These are phyloP conservation scores for Myrmophylax atrothorax DNA, from an alignment of 2,113 vertebrate species.

Conservation along the genomic window DNA sequence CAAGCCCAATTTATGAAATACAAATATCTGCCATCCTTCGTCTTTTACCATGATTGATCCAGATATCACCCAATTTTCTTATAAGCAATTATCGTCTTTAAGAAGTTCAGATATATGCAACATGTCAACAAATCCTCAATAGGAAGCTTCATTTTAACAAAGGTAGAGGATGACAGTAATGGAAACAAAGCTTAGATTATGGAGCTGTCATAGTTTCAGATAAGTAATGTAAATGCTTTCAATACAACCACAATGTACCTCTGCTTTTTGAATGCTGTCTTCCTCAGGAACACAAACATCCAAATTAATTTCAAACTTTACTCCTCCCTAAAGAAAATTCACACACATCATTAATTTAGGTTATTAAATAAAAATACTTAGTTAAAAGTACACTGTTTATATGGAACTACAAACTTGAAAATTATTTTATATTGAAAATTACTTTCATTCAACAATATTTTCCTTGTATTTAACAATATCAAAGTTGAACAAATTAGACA, in stretches of 20 bases:
- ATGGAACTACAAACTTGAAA: neutral
- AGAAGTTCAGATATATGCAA: neutral
- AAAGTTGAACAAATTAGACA: neutral
- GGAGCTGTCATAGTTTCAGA: neutral
- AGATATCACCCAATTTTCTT: neutral
- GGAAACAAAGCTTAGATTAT: neutral
- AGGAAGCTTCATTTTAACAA: neutral
- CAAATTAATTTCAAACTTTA: constrained; percentile 90
- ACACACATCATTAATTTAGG: neutral
- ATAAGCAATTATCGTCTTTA: neutral
- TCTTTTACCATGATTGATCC: neutral
- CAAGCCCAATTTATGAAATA: neutral
- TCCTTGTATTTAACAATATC: neutral
- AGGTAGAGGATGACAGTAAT: neutral
- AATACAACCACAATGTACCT: constrained; percentile 42
- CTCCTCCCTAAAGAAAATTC: constrained; percentile 77
- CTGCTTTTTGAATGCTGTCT: constrained; percentile 27
- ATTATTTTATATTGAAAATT: neutral
- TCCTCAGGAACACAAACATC: constrained; percentile 61
- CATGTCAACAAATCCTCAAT: neutral
- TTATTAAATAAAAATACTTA: neutral
- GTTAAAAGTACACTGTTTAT: neutral
- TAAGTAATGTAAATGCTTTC: neutral
- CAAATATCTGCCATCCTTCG: neutral
- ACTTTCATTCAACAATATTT: neutral